Evolutionary conservation across 1,140 invertebrate species (phyloP), one percentile per base, ranked within the genome.

Genomic region (Camponotus pennsylvanicus): DNA sequence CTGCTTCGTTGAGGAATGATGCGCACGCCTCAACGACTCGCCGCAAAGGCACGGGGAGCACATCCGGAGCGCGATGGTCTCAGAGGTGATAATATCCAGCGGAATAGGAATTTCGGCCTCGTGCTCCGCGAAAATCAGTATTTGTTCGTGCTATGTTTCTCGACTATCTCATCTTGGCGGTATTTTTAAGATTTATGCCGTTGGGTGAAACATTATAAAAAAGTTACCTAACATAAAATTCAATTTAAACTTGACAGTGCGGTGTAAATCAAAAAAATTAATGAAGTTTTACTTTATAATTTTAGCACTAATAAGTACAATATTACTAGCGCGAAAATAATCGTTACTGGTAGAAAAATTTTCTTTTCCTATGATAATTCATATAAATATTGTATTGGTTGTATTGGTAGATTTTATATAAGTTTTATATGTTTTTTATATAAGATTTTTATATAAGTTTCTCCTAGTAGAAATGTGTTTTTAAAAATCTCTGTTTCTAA

Each of bases 1-100:
- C n/a, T 70, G 77, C 59, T 40, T 71, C 67, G 66, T 34, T 75
- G 55, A 71, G 64, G 45, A 69, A 70, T 52, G 49, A 71, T 67
- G 34, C 55, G 75, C 61, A 82, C 61, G 57, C 73, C 49, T 89
- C 73, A 69, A 85, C 80, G 85, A 52, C 66, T 82, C 67, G 42
- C 77, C 76, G 73, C 82, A 63, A 61, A 70, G 63, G 63, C 77
- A 79, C 77, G 63, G 49, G 49, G 63, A 67, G 63, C 63, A 67
- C 76, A 79, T 79, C 32, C 61, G 11, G 32, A 49, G 42, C 49
- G 45, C 66, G 40, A 61, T 73, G 55, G 52, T 61, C 67, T 61
- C 40, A 27, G 37, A 61, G 79, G 52, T 61, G 67, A 82, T 82
- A 82, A 82, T 73, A 82, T 71, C 15, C 49, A 82, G 40, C 55